phyloP scores from a whole-genome alignment of 2,113 vertebrate genomes.

The Emydura subglobosa region DNA sequence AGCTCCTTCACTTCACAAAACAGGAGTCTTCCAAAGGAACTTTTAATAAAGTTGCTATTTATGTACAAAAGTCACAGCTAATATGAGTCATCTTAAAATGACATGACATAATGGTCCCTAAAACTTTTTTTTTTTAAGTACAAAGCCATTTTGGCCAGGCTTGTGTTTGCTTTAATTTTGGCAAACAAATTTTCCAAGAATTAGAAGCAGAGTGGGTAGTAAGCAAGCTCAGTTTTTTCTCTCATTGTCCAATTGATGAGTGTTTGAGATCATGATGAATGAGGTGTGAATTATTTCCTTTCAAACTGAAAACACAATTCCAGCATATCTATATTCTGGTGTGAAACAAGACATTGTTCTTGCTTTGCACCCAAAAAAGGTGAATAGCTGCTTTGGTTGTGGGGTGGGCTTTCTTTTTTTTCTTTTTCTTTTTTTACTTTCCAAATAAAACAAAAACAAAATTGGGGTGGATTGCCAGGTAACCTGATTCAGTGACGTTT shows the following conservation, averaged over 20 bases:
- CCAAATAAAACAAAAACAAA: conserved; percentile 33
- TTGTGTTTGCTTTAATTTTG: neutral
- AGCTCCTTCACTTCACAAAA: neutral
- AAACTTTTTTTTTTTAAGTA: neutral
- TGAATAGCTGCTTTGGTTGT: neutral
- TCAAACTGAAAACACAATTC: neutral
- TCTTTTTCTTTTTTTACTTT: rapidly evolving
- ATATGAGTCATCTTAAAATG: neutral
- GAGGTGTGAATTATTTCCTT: neutral
- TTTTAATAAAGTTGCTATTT: neutral
- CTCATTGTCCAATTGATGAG: neutral
- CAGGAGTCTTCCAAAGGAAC: neutral
- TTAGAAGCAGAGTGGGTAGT: neutral
- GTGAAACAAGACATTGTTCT: neutral
- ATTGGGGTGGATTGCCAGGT: conserved; percentile 52
- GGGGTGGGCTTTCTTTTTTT: neutral
- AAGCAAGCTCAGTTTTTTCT: neutral
- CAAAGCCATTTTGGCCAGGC: neutral
- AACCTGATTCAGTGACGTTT: conserved; percentile 57
- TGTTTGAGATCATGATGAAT: neutral
- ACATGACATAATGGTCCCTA: neutral
- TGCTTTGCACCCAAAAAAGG: neutral
- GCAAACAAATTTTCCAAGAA: neutral
- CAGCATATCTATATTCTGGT: neutral
- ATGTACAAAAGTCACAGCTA: neutral